Evolutionary conservation across 2,797 vertebrate genomes (phyloP).

Genomic region (Sebastes nivosus): DNA sequence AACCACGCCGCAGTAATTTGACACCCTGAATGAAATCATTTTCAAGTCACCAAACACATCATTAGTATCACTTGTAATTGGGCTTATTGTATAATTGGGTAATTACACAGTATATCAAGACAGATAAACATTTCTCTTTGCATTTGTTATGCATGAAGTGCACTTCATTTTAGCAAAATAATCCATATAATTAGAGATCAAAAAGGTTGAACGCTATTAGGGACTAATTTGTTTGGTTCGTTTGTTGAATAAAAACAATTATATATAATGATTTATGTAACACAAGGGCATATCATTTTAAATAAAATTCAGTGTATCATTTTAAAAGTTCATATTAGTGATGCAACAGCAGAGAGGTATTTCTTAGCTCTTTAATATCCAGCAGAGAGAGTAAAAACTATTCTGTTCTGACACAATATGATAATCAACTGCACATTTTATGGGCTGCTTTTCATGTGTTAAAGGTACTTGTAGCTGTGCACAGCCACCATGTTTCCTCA

Average conservation of each 20-base stretch:
- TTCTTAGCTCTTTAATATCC: not conserved
- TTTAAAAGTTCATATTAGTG: not conserved
- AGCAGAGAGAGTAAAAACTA: not conserved
- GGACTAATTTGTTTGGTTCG: not conserved
- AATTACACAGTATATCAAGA: conserved; percentile 44
- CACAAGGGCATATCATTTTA: not conserved
- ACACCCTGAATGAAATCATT: not conserved
- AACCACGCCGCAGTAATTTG: conserved; percentile 26
- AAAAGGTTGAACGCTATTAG: conserved; percentile 7
- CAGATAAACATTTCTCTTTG: conserved; percentile 32
- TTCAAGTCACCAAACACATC: conserved; percentile 32
- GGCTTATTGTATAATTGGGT: conserved; percentile 28
- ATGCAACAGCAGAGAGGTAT: not conserved
- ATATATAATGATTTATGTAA: not conserved
- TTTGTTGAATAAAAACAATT: not conserved
- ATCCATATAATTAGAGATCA: conserved; percentile 35
- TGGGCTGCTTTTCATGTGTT: conserved; percentile 29
- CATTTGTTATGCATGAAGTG: conserved; percentile 14
- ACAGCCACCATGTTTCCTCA: conserved; percentile 1
- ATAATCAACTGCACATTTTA: conserved; percentile 48
- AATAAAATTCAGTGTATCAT: not conserved
- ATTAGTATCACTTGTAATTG: conserved; percentile 39
- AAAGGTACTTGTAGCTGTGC: not conserved
- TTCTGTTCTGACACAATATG: conserved; percentile 46
- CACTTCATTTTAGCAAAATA: conserved; percentile 16